Conservation (phyloP, 1,140 invertebrate genomes). For the Lanistes nyassanus region DNA sequence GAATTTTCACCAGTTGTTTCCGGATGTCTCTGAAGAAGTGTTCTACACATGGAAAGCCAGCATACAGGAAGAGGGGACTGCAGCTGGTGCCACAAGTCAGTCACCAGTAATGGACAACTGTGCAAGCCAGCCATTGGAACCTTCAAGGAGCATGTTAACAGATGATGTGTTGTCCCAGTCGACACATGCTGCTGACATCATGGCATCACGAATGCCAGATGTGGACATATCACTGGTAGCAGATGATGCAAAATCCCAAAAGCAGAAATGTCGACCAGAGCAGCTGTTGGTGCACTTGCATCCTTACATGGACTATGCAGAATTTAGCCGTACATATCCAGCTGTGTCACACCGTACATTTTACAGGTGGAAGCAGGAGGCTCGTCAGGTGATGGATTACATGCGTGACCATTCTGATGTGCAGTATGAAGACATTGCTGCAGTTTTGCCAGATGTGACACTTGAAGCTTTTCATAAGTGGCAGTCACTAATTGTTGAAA, state of each 20-base stretch:
- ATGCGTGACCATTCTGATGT: slow-evolving; percentile 28
- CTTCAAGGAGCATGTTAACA: too few species aligned
- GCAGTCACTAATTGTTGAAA: slow-evolving; percentile 9
- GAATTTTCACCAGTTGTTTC: slow-evolving; percentile 9
- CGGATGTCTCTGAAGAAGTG: slow-evolving; percentile 29
- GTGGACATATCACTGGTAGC: too few species aligned
- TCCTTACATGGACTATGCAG: slow-evolving; percentile 35
- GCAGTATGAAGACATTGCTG: slow-evolving; percentile 24
- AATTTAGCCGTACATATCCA: slow-evolving; percentile 31
- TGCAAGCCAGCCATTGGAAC: too few species aligned
- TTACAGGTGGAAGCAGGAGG: slow-evolving; percentile 37
- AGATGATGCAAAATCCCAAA: too few species aligned
- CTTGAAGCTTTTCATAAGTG: slow-evolving; percentile 26
- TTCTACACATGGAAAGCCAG: slow-evolving; percentile 32
- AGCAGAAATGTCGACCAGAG: slow-evolving; percentile 20
- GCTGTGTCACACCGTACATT: slow-evolving; percentile 30
- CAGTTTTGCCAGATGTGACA: slow-evolving; percentile 22
- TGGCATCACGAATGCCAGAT: too few species aligned
- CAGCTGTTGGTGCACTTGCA: slow-evolving; percentile 34
- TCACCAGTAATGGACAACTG: too few species aligned
- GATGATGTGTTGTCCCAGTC: too few species aligned
- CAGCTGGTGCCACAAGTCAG: background rate
- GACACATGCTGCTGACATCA: too few species aligned
- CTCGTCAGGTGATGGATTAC: slow-evolving; percentile 34
- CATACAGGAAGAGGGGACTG: slow-evolving; percentile 9